Percentiles rank a stretch among this genome's conserved stretches.
Evolutionary conservation across 2,888 invertebrate genomes (phyloP).

Genomic region (Drosophila atripex): DNA sequence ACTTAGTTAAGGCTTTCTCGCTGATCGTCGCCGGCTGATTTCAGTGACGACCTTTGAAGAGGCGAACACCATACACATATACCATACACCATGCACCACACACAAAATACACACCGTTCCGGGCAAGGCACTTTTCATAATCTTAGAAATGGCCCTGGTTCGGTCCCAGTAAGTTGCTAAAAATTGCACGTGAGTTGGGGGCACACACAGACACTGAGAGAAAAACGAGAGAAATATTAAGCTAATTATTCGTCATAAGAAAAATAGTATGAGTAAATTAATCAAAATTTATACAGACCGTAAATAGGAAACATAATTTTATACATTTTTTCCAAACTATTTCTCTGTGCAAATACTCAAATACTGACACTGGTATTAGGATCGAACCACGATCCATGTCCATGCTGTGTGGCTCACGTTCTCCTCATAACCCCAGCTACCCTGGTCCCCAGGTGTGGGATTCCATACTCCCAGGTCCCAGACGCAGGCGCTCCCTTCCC

Average conservation of each 20-base stretch:
- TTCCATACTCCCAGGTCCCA: conserved; percentile 15
- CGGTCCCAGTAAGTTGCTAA: conserved; percentile 43
- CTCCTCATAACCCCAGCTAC: conserved; percentile 53
- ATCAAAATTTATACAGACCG: neutral
- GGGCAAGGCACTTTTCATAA: conserved; percentile 71
- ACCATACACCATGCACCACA: conserved; percentile 26
- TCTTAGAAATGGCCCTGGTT: conserved; percentile 63
- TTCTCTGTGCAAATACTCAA: conserved; percentile 33
- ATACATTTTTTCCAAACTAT: neutral
- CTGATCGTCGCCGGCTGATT: conserved; percentile 71
- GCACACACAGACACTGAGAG: conserved; percentile 10
- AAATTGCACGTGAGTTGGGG: conserved; percentile 57
- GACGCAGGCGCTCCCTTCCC: conserved; percentile 19
- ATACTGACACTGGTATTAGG: conserved; percentile 39
- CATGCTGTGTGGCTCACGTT: conserved; percentile 68
- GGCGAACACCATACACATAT: conserved; percentile 42
- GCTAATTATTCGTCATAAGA: rapidly evolving
- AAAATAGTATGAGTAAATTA: neutral
- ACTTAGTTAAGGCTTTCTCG: conserved; percentile 56
- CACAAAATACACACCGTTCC: conserved; percentile 55
- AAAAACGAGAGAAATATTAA: neutral
- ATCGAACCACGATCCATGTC: conserved; percentile 41
- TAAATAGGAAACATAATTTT: neutral
- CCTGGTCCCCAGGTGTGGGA: conserved; percentile 4
- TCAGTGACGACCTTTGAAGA: conserved; percentile 66